Base-by-base conservation (phyloP, 1,140 invertebrate species). In the Meloidogyne floridensis region DNA sequence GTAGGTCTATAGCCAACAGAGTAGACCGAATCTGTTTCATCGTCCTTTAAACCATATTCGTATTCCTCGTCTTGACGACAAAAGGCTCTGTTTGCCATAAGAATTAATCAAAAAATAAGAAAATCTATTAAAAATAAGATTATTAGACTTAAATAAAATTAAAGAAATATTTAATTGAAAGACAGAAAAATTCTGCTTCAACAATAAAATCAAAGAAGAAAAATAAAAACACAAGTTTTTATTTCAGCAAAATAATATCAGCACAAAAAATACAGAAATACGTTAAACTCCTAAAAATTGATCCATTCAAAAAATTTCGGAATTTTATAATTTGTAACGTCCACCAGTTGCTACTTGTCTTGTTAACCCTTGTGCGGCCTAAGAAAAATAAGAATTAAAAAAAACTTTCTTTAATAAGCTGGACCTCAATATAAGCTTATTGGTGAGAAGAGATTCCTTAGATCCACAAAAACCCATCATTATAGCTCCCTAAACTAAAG, bases 1-100 rank as follows among this genome's bases (percentile, higher is more conserved):
- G 92, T 65, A 4, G 84, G 84, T 9, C 82, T 69, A 20, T 85
- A 80, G 8, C 82, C 86, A 32, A 85, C 73, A 5, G 84, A 85
- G 54, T 71, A 86, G 59, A 87, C 83, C 2, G 85, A 78, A 71
- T 85, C 86, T 10, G 84, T 85, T 51, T 86, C 86, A 32, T 85
- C 84, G 1, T 85, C 84, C 47, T 81, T 77, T 6, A 85, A 43
- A 8, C 84, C 84, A 59, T 83, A 83, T 47, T 83, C 82, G n/a
- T 86, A 85, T 13, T 84, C 65, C 43, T 82, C 81, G 3, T 78
- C 74, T 3, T 80, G 47, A 51, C 81, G 77, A 69, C 72, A 82
- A 83, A 69, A 82, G 1, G 81, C 81, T 53, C 73, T 82, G n/a
- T 54, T 72, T n/a, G 51, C 20, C n/a, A 69, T 72, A n/a, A n/a